Conservation (phyloP, 2,113 vertebrate genomes). For the Herpetotheres cachinnans region DNA sequence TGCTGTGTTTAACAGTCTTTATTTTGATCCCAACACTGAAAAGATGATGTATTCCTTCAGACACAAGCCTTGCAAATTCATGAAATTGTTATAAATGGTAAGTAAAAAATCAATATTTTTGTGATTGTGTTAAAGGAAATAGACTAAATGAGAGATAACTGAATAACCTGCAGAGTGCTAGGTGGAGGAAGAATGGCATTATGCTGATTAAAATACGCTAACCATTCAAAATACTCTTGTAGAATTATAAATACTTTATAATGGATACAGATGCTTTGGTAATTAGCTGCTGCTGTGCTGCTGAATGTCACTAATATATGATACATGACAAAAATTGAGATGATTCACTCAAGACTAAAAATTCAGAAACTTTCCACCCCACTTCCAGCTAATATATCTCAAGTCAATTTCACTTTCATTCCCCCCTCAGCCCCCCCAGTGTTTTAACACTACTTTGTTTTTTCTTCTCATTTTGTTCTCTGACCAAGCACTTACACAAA, state of each 20-base stretch:
- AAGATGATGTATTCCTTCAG: not conserved
- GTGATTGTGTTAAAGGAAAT: not conserved
- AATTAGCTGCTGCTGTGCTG: conserved; percentile 29
- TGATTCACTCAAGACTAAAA: not conserved
- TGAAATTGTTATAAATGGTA: not conserved
- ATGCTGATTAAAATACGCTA: conserved; percentile 37
- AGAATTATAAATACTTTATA: conserved; percentile 35
- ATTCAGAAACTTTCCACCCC: not conserved
- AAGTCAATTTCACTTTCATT: not conserved
- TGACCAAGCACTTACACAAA: conserved; percentile 64
- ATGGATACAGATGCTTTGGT: conserved; percentile 9
- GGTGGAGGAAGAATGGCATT: not conserved
- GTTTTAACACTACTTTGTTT: not conserved
- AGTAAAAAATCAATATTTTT: not conserved
- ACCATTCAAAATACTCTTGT: not conserved
- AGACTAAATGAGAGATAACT: not conserved
- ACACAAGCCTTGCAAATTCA: not conserved
- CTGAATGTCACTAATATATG: not conserved
- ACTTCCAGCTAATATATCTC: not conserved
- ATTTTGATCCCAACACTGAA: not conserved
- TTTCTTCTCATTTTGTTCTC: not conserved
- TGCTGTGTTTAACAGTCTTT: not conserved
- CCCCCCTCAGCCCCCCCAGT: not conserved
- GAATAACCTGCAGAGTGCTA: not conserved
- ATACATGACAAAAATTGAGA: conserved; percentile 17